Base-by-base conservation (phyloP, 1,140 invertebrate genomes). In the Chelonus insularis region DNA sequence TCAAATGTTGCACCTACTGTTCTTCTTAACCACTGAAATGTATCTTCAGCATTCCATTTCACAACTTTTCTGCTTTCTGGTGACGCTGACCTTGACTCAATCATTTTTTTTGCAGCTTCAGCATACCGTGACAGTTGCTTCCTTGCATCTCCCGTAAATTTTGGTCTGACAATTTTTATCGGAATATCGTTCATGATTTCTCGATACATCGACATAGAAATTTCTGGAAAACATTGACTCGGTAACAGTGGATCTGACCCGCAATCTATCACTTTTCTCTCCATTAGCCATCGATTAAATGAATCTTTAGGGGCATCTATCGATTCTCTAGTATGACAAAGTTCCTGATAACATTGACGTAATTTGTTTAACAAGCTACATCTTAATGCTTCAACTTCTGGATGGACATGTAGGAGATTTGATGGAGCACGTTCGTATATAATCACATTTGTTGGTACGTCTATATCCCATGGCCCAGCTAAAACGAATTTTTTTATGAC, bases 171-270 rank as follows among this genome's bases (percentile, higher is more conserved):
- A 41, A 98, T 85, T 82, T 97, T 97, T 25, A 99, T 94, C 0
- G 96, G 96, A 70, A 99, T 96, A 77, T 98, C 96, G 78, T 97
- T 95, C 94, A 99, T 97, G 23, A 99, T 97, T 84, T 98, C 96
- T 57, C 93, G 88, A 78, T 96, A 97, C 95, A 98, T 96, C 3
- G 93, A 93, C 74, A 90, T 86, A 1, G 95, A 97, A 63, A 98
- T 90, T 80, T 97, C 95, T 6, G 93, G 91, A 66, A 90, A 88
- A 82, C 96, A 98, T 74, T 90, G 89, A 72, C 91, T 94, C 0
- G 96, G 95, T 12, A 98, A 77, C 21, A 98, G 75, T 0, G 95
- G 92, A 83, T 98, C 96, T 56, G 86, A 89, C 1, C 91, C 91
- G 54, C 83, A 85, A 72, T 98, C 95, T 57, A 94, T 89, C 0